Evolutionary conservation across 1,140 invertebrate genomes (phyloP), one percentile per base, ranked within the genome.

Genomic region (Chironomus striatipennis): DNA sequence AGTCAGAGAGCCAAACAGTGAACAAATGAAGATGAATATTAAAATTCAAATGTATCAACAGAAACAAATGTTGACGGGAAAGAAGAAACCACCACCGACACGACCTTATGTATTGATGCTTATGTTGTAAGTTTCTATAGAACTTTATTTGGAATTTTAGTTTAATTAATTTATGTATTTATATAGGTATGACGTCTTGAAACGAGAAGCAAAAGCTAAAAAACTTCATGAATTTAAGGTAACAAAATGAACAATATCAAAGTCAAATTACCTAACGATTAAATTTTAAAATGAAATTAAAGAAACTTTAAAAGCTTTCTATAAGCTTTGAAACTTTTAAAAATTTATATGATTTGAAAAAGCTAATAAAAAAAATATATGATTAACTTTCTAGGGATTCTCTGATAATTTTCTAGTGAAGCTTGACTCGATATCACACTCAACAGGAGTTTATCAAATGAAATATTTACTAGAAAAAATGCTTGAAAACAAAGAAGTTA

Each of bases 81-180:
- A 81, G 73, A 82, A 82, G 76, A 77, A 80, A 20, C 78, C 81
- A 15, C 81, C 81, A 10, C 81, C 81, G 18, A 82, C 81, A 0
- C 81, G 81, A 64, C 81, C 81, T 0, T 82, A 82, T 74, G 81
- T 82, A 6, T 80, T 81, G 65, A 81, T 82, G 74, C 74, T 82
- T 43, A 76, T 82, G 42, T 78, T 82, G 10, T 82, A 57, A 4
- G n/a, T 57, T n/a, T 2, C 9, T n/a, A n/a, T n/a, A n/a, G n/a
- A n/a, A n/a, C n/a, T n/a, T n/a, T n/a, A n/a, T n/a, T n/a, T n/a
- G n/a, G n/a, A n/a, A n/a, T n/a, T n/a, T n/a, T n/a, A n/a, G n/a
- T n/a, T n/a, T n/a, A n/a, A n/a, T 2, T 57, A 10, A 57, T 12
- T 12, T 57, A 2, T 57, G 1, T 7, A 57, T 57, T 57, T 7